These are phyloP conservation scores for Falco cherrug DNA, from an alignment of 2,797 vertebrate species.

Conservation along the genomic window DNA sequence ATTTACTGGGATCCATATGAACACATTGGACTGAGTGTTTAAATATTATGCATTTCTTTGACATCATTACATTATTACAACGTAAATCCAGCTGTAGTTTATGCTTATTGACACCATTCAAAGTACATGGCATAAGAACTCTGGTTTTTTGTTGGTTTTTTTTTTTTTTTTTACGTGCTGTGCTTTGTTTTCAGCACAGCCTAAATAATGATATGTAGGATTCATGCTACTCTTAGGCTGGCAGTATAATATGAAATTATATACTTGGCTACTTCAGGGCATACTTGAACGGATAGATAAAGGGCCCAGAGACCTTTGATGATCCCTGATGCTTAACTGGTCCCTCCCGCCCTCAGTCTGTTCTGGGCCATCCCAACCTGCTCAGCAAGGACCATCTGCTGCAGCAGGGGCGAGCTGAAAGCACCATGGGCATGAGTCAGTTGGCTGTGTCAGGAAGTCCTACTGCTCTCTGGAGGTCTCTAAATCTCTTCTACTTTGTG, in stretches of 20 bases:
- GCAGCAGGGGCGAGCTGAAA: neutral
- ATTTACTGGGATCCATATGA: neutral
- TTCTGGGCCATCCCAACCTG: neutral
- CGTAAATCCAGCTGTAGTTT: neutral
- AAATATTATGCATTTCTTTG: neutral
- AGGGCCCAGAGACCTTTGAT: neutral
- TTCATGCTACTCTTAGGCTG: neutral
- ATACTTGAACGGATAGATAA: neutral
- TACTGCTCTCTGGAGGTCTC: neutral
- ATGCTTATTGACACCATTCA: neutral
- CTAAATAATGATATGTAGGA: neutral
- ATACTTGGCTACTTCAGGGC: neutral
- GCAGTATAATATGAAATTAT: neutral
- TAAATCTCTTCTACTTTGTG: neutral
- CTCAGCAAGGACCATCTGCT: neutral
- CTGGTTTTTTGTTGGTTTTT: neutral
- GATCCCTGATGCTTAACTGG: neutral
- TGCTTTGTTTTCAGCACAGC: neutral
- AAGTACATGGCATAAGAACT: neutral
- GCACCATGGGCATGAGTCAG: neutral
- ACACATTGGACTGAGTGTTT: neutral
- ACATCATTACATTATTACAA: neutral
- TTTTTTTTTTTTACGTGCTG: neutral
- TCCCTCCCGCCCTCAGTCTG: neutral
- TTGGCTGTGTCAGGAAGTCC: neutral